These are phyloP conservation scores for Suricata suricatta DNA, from an alignment of 2,113 vertebrate genomes.

Conservation along the genomic window DNA sequence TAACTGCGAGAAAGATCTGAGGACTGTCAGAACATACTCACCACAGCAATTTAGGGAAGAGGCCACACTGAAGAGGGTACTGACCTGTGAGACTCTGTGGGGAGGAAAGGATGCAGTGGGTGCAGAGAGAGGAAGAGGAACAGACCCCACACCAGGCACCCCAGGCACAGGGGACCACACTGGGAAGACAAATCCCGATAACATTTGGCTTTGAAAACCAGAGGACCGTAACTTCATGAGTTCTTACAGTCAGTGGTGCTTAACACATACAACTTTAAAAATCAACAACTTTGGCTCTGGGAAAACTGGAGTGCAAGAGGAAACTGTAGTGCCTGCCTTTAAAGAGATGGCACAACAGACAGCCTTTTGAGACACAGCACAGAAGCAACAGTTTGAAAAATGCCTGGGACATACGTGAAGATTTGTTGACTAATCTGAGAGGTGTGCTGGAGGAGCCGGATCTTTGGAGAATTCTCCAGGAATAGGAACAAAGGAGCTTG, in stretches of 20 bases:
- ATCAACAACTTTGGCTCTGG: neutral
- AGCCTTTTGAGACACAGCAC: neutral
- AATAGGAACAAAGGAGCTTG: neutral
- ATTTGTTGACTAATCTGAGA: neutral
- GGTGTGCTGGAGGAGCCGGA: neutral
- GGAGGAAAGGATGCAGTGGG: neutral
- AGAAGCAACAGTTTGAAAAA: neutral
- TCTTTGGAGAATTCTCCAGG: neutral
- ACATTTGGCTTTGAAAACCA: neutral
- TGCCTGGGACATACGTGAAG: neutral
- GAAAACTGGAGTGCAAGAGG: neutral
- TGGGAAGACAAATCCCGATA: neutral
- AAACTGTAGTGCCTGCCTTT: neutral
- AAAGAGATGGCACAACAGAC: neutral
- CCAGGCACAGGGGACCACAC: neutral
- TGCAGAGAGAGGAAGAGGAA: neutral
- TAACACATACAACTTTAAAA: neutral
- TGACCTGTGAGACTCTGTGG: neutral
- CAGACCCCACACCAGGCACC: neutral
- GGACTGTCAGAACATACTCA: neutral
- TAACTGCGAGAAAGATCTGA: neutral
- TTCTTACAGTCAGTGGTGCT: neutral
- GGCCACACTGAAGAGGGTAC: neutral
- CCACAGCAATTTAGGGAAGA: neutral
- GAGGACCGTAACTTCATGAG: neutral